Conservation (phyloP, 2,113 vertebrate genomes). For the Cochlearius cochlearius region DNA sequence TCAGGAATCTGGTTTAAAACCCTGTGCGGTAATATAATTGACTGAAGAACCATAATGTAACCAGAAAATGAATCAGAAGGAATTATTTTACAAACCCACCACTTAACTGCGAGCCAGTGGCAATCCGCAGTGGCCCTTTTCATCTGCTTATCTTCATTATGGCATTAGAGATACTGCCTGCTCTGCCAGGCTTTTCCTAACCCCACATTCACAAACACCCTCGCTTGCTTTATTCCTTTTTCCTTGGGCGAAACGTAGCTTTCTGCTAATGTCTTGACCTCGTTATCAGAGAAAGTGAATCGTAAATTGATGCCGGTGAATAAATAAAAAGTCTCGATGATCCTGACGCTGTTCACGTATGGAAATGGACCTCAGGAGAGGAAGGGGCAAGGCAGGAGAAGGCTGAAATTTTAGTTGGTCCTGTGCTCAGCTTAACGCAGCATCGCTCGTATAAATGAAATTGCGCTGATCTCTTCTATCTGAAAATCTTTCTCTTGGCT, state of each 20-base stretch:
- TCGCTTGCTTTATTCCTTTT: not conserved
- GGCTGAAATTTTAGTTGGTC: not conserved
- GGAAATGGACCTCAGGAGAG: not conserved
- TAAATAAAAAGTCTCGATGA: not conserved
- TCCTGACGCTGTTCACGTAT: not conserved
- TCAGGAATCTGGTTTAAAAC: slow-evolving; percentile 28
- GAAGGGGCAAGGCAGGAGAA: not conserved
- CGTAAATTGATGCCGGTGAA: not conserved
- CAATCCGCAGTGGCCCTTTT: slow-evolving; percentile 46
- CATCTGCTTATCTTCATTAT: slow-evolving; percentile 66
- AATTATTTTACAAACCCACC: slow-evolving; percentile 57
- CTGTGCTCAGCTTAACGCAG: not conserved
- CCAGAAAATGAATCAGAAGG: slow-evolving; percentile 56
- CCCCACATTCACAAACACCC: not conserved
- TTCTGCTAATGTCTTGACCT: not conserved
- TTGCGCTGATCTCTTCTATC: accelerated
- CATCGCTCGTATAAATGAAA: not conserved
- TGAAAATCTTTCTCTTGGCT: not conserved
- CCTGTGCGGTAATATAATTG: slow-evolving; percentile 47
- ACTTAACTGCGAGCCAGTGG: slow-evolving; percentile 17
- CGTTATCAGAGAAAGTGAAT: not conserved
- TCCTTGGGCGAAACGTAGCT: not conserved
- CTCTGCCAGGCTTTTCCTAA: slow-evolving; percentile 20
- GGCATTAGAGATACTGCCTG: slow-evolving; percentile 11
- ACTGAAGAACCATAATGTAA: slow-evolving; percentile 46